Evolutionary conservation across 2,888 invertebrate species (phyloP).

Genomic region (Stegophylla sp.): DNA sequence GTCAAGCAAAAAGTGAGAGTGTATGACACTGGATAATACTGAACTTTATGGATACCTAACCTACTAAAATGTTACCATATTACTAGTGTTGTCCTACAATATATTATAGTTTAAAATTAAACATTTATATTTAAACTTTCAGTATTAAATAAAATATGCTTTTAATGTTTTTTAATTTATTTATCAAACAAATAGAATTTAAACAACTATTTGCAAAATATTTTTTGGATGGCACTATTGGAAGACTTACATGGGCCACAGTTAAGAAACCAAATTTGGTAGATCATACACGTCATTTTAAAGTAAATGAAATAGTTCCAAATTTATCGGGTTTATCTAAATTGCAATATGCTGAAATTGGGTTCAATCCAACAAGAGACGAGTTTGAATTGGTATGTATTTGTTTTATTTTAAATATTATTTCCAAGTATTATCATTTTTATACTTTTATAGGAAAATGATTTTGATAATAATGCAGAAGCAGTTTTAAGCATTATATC

Average conservation of each 20-base stretch:
- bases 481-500: conserved; percentile 42
- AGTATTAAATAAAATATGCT: not conserved
- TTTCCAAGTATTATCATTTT: conserved; percentile 20
- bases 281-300: conserved; percentile 42
- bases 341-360: conserved; percentile 85
- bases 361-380: conserved; percentile 94
- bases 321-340: conserved; percentile 74
- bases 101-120: not conserved
- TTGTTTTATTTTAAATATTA: conserved; percentile 15
- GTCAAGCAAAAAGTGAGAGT: too few species aligned
- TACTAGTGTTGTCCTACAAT: too few species aligned
- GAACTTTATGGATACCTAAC: too few species aligned
- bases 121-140: not conserved
- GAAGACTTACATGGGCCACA: conserved; percentile 83
- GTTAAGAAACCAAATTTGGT: conserved; percentile 66
- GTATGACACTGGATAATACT: too few species aligned
- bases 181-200: conserved; percentile 40
- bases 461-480: conserved; percentile 79
- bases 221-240: conserved; percentile 89
- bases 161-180: not conserved
- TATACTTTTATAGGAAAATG: conserved; percentile 76
- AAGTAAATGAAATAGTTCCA: conserved; percentile 45
- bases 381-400: conserved; percentile 86
- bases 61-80: too few species aligned
- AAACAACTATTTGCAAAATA: conserved; percentile 67